Conservation (phyloP, 2,797 vertebrate species). For the Fistularia tabacaria region DNA sequence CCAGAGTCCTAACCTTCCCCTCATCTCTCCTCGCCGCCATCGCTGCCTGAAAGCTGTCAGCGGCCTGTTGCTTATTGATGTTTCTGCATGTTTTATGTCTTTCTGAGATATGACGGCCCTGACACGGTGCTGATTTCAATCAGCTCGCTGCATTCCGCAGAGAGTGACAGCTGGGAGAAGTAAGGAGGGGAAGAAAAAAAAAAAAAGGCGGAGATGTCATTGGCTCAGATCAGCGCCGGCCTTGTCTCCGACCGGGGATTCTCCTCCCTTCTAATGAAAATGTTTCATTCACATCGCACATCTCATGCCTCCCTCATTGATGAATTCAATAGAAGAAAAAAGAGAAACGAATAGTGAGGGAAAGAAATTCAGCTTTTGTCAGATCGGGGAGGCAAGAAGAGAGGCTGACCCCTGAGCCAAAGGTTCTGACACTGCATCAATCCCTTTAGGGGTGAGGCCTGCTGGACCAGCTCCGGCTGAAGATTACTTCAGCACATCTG, state of each 20-base stretch:
- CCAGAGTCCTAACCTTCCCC: constrained; percentile 96
- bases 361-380: constrained; percentile 85
- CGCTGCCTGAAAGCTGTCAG: constrained; percentile 93
- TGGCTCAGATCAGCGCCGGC: constrained; percentile 76
- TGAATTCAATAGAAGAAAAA: constrained; percentile 82
- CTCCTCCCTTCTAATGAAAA: constrained; percentile 88
- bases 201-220: constrained; percentile 70
- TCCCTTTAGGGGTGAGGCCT: constrained; percentile 94
- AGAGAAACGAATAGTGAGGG: constrained; percentile 74
- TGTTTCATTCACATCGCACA: constrained; percentile 86
- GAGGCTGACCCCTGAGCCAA: constrained; percentile 91
- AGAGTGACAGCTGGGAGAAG: constrained; percentile 75
- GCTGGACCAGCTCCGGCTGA: constrained; percentile 83
- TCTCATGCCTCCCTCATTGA: constrained; percentile 79
- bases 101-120: constrained; percentile 92
- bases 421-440: constrained; percentile 98
- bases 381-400: constrained; percentile 85
- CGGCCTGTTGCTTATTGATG: constrained; percentile 99
- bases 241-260: constrained; percentile 68
- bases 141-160: constrained; percentile 83
- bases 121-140: constrained; percentile 99
- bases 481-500: constrained; percentile 95
- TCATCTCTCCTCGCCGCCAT: constrained; percentile 86
- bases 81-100: constrained; percentile 99
- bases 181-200: constrained; percentile 45